Base-by-base conservation (phyloP, 2,797 vertebrate species). In the Phoxinus dragarum region DNA sequence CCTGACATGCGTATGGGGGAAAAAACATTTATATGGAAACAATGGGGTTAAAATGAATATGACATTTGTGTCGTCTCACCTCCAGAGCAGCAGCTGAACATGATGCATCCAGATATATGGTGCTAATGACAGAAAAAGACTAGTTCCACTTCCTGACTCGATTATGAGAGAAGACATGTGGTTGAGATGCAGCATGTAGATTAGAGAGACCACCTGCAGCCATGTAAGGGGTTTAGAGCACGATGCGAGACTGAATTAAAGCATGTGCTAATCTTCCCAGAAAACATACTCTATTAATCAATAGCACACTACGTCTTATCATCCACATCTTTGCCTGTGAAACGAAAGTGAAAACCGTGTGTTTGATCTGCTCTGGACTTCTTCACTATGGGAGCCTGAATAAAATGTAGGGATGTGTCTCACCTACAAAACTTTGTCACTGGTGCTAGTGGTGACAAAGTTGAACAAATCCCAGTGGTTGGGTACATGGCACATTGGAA, bases 11-110 rank as follows among this genome's bases (percentile, higher is more conserved):
- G 92, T 94, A 91, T 80, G 94, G 94, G 93, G 92, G 93, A 23
- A 93, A 94, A 87, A 80, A 61, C 7, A 91, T 84, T 89, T 92
- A 88, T 89, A 91, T 81, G 89, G 90, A 92, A 93, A 93, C 92
- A 91, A 91, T 93, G 93, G 90, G 27, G 23, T n/a, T 72, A 9
- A 61, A 61, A 61, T 81, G 11, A 84, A 74, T 72, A 19, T 69
- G 10, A 61, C 68, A 36, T 72, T 89, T 12, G 27, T 27, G 66
- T 75, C 44, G 34, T 42, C 68, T 78, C 69, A 82, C 34, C 82
- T 86, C 68, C 88, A 91, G 84, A 81, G 90, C 87, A 75, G 80
- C 75, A 91, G 88, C 88, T 89, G 90, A 93, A 93, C 86, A 90
- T 93, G 90, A 91, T 92, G 85, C 91, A 92, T 90, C 86, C 88